Base-by-base conservation (phyloP, 2,113 vertebrate species). In the Ageneiosus marmoratus region DNA sequence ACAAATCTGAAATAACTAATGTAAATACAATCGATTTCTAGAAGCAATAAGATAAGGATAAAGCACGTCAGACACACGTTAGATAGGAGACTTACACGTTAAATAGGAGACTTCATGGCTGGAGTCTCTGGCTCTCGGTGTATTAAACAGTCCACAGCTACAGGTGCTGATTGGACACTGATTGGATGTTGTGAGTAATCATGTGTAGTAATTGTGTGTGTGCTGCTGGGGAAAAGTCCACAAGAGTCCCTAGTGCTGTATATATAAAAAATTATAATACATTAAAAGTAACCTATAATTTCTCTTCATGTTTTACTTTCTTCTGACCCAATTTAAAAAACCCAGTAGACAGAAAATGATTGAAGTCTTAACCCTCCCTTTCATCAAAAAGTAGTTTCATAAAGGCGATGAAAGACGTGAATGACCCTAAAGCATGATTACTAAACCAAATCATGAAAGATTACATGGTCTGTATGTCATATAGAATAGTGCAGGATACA, bases 341-440 rank as follows among this genome's bases (percentile, higher is more conserved):
- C 73, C 73, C 73, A 75, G 73, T 53, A 75, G 73, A 75, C 73
- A 53, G 27, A 75, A 32, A 75, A 75, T 75, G 73, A 75, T 75
- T 75, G 73, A 75, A 34, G 46, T 53, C 27, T 75, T 75, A 75
- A 75, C 73, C 73, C 73, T 51, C 73, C 73, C 73, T 53, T 75
- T 75, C 50, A 75, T 75, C 50, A 75, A 75, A 75, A 75, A 75
- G 73, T 75, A 75, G 73, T 34, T 32, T 48, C 69, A 73, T 16
- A 75, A 75, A 75, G 48, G 48, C 72, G 8, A n/a, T 27, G 41
- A 75, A 51, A 9, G 73, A 75, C 29, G 4, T 75, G 50, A 75
- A 53, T 34, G 73, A 75, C 73, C 73, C 73, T 51, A 53, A 75
- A 75, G 73, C 73, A 53, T 34, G 73, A 75, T 75, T 32, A 53